Evolutionary conservation across 2,888 invertebrate species (phyloP), one percentile per base, ranked within the genome.

Genomic region (Cantharis rustica): DNA sequence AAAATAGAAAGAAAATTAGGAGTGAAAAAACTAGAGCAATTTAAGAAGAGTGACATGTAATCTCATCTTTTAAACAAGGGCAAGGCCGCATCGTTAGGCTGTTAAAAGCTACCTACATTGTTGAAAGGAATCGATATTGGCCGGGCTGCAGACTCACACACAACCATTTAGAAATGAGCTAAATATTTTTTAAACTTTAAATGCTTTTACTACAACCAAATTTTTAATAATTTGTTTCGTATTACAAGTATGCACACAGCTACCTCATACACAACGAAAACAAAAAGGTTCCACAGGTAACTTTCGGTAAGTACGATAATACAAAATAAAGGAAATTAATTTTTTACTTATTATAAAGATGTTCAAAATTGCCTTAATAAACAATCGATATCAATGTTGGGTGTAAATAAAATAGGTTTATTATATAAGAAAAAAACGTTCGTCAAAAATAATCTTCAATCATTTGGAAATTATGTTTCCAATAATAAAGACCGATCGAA

Each of bases 51-150:
- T 27, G 68, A 75, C 71, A 72, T 71, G 75, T 75, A 71, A 66
- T 72, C 71, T 75, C 72, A 72, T 71, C 23, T 68, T 73, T 66
- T 73, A 69, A 77, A 77, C 70, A 74, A 74, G 77, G 71, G 68
- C 77, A 77, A 77, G 77, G 77, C 71, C 74, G 47, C 68, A 69
- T 74, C 73, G 73, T 77, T 77, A 77, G 66, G 74, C 73, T 63
- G 71, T 77, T 77, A 77, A 77, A 73, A 77, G 77, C 77, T 74
- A 77, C 77, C 77, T 74, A 77, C 77, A 74, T 73, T 76, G 76
- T 76, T 76, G 72, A 68, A 62, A 63, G 77, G 16, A 77, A 77
- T 77, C 77, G 73, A 77, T 77, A 77, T 77, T 77, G 77, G 73
- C 77, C 77, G 77, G 77, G 77, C 71, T 66, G 69, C 68, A 66